phyloP scores from a whole-genome alignment of 2,797 vertebrate genomes.

The Aphelocoma californica region DNA sequence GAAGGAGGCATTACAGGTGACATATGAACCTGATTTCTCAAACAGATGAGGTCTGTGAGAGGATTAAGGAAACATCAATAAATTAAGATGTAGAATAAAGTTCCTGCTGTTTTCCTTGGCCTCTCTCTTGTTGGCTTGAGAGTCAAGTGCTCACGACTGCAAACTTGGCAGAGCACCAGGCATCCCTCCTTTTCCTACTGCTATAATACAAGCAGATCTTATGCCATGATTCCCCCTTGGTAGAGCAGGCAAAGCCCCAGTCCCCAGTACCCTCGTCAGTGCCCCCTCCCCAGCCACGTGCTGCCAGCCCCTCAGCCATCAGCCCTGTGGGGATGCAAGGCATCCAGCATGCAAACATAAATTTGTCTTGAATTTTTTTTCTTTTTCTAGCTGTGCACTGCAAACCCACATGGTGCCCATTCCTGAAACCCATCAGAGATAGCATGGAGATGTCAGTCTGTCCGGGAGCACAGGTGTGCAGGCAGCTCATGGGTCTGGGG shows the following conservation, averaged over 20 bases:
- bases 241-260: background rate
- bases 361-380: background rate
- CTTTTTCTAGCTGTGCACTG: background rate
- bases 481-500: background rate
- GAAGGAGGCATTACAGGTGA: constrained; percentile 37
- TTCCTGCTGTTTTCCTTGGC: constrained; percentile 27
- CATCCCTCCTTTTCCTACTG: constrained; percentile 13
- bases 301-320: fast-evolving
- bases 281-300: background rate
- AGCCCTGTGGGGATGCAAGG: background rate
- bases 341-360: background rate
- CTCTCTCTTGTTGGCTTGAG: background rate
- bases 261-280: background rate
- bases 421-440: background rate
- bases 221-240: background rate
- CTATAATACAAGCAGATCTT: constrained; percentile 4
- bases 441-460: background rate
- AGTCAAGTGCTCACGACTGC: constrained; percentile 31
- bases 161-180: constrained; percentile 45
- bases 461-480: fast-evolving
- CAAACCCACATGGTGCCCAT: fast-evolving
- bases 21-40: constrained; percentile 53
- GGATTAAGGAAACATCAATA: constrained; percentile 57
- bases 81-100: constrained; percentile 59
- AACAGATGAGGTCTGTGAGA: constrained; percentile 40